These are phyloP conservation scores for Cyrtorhinus lividipennis DNA, from an alignment of 1,140 invertebrate species.

Conservation along the genomic window DNA sequence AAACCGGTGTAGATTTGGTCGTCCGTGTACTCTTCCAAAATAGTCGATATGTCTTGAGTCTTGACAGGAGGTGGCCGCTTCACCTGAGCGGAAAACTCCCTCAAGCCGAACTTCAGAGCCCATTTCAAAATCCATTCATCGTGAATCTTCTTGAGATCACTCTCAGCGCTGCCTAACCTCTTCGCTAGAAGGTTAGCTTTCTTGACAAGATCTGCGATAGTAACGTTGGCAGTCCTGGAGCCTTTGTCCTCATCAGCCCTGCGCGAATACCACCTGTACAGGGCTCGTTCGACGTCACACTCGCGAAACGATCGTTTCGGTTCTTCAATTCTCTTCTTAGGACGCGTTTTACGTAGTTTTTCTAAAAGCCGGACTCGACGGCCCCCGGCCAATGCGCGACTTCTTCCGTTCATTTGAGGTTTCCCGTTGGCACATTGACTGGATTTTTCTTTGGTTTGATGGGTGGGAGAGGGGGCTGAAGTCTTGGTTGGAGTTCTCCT, in stretches of 20 bases:
- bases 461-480: neutral
- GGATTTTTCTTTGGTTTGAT: slow-evolving; percentile 12
- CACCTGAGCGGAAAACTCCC: neutral
- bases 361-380: neutral
- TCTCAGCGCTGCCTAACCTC: slow-evolving; percentile 19
- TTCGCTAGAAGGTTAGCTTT: slow-evolving; percentile 23
- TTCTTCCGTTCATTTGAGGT: slow-evolving; percentile 4
- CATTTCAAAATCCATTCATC: slow-evolving; percentile 23
- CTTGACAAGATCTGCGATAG: slow-evolving; percentile 19
- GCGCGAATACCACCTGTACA: slow-evolving; percentile 27
- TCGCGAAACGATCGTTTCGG: slow-evolving; percentile 19
- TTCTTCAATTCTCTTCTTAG: slow-evolving; percentile 12
- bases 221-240: neutral
- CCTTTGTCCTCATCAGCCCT: slow-evolving; percentile 9
- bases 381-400: neutral
- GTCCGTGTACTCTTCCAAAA: slow-evolving; percentile 28
- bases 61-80: neutral
- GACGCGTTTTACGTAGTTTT: neutral
- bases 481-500: neutral
- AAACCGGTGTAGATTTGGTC: slow-evolving; percentile 35
- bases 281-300: slow-evolving; percentile 24
- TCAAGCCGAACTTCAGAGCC: slow-evolving; percentile 22
- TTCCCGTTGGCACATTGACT: slow-evolving; percentile 9
- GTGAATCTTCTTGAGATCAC: slow-evolving; percentile 14
- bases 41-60: neutral